phyloP scores from a whole-genome alignment of 2,113 vertebrate genomes.

The Urocolius indicus region DNA sequence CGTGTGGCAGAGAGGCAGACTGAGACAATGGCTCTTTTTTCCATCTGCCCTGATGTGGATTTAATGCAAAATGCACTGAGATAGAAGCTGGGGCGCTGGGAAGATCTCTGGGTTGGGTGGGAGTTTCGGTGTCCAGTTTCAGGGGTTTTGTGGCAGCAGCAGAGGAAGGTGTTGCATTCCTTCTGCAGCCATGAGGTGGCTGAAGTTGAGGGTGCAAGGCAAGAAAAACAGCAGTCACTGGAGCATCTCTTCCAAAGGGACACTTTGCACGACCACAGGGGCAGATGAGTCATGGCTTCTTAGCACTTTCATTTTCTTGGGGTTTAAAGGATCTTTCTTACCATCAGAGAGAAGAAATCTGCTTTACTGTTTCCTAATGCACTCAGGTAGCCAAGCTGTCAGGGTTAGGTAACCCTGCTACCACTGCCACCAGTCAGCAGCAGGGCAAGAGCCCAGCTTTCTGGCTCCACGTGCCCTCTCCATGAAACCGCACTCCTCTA shows the following conservation, averaged over 20 bases:
- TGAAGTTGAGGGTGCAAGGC: neutral
- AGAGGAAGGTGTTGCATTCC: neutral
- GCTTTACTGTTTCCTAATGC: neutral
- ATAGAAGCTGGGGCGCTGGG: neutral
- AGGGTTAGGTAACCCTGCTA: neutral
- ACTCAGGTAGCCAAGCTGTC: fast-evolving
- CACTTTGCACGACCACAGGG: neutral
- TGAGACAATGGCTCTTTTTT: neutral
- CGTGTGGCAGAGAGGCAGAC: neutral
- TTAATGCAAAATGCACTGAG: neutral
- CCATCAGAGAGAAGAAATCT: neutral
- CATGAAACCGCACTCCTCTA: fast-evolving
- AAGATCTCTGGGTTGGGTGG: neutral
- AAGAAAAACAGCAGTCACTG: neutral
- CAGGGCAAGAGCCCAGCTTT: neutral
- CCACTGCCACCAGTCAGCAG: neutral
- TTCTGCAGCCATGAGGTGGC: neutral
- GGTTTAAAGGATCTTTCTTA: neutral
- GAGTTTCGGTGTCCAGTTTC: neutral
- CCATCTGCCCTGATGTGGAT: neutral
- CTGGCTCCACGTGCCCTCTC: neutral
- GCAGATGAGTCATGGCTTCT: neutral
- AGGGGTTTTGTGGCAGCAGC: neutral
- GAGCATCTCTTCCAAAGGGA: neutral
- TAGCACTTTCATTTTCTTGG: neutral